Evolutionary conservation across 2,888 invertebrate genomes (phyloP).

Genomic region (Trichogramma evanescens): DNA sequence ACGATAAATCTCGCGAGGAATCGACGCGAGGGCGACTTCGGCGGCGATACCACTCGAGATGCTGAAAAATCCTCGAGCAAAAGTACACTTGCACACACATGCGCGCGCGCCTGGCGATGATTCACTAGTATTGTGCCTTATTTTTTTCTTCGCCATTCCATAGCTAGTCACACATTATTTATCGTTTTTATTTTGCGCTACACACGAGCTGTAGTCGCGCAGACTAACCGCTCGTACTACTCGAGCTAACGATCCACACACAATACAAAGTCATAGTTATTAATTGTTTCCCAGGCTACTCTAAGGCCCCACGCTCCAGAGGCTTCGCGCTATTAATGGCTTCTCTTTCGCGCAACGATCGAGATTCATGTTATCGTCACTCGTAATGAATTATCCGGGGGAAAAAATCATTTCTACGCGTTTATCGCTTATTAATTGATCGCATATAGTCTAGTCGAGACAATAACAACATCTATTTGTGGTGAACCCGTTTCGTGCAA

Average conservation of each 20-base stretch:
- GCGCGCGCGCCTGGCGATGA: conserved; percentile 2
- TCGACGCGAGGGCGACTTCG: not conserved
- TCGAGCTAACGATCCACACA: too few species aligned
- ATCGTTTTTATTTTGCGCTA: not conserved
- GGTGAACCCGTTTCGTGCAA: too few species aligned
- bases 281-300: not conserved
- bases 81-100: too few species aligned
- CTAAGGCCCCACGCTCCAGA: not conserved
- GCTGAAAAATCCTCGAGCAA: too few species aligned
- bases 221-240: too few species aligned
- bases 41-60: not conserved
- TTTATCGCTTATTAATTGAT: too few species aligned
- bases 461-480: too few species aligned
- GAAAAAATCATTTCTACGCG: too few species aligned
- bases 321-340: not conserved
- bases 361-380: not conserved
- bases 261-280: too few species aligned
- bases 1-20: conserved; percentile 12
- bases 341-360: not conserved
- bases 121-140: conserved; percentile 2
- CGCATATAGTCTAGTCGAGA: too few species aligned
- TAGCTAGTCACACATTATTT: not conserved
- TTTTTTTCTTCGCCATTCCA: not conserved
- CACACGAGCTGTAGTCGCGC: too few species aligned
- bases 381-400: conserved; percentile 12